Evolutionary conservation across 2,888 invertebrate genomes (phyloP), one percentile per base, ranked within the genome.

Genomic region (Drosophila melanosoma): DNA sequence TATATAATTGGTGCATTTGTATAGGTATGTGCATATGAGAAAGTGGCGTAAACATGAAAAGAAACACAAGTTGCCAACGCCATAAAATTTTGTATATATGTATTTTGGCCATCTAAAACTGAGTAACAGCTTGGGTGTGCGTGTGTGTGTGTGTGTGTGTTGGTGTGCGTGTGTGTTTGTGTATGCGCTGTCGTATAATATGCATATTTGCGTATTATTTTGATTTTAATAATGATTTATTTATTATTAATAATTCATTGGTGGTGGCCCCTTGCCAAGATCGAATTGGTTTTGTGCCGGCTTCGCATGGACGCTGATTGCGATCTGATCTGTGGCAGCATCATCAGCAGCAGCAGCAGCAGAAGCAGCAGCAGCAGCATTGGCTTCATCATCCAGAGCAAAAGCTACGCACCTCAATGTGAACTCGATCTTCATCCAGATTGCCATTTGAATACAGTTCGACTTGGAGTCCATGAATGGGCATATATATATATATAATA

Each of bases 171-270:
- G 45, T 68, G 38, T 45, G 45, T 45, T 23, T 63, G 59, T 72
- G 52, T 48, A 35, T 65, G 48, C 58, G 64, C 72, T 82, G 83
- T 88, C 81, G 56, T 78, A 77, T 87, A 90, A 82, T 90, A 84
- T 90, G 87, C 82, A 90, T 82, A 91, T 91, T 89, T 90, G 89
- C 81, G 90, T 86, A 82, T 84, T 90, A 91, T 89, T 92, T 90
- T 91, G 91, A 91, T 89, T 90, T 91, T 91, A 91, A 91, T 92
- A 92, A 88, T 91, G 91, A 92, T 92, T 92, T 92, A 92, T 92
- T 91, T 92, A 90, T 92, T 91, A 90, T 92, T 91, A 91, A 92
- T 91, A 92, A 92, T 90, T 91, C 92, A 92, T 92, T 91, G 86
- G 86, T 86, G 88, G 91, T 88, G 87, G 90, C 74, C 88, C 79